Conservation (phyloP, 2,888 invertebrate species). For the Gymnosoma rotundatum region DNA sequence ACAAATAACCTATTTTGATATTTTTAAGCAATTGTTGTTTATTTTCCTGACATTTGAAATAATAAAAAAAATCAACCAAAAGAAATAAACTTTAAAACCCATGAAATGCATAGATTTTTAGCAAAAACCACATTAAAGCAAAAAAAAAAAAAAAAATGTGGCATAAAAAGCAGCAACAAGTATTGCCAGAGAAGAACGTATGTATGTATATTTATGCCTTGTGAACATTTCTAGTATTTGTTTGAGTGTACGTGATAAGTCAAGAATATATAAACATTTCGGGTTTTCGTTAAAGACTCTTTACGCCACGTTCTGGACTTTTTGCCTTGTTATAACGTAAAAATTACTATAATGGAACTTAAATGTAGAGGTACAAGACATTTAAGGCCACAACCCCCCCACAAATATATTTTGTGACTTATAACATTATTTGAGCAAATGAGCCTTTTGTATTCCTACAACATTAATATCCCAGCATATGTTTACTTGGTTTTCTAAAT, state of each 20-base stretch:
- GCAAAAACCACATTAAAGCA: slow-evolving; percentile 26
- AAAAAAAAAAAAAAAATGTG: too few species aligned
- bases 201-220: neutral
- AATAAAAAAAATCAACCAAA: slow-evolving; percentile 4
- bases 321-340: too few species aligned
- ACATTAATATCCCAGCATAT: neutral
- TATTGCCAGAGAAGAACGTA: slow-evolving; percentile 20
- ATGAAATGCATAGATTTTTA: neutral
- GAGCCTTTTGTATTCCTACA: neutral
- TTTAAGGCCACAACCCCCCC: neutral
- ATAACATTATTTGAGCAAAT: neutral
- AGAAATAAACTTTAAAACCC: slow-evolving; percentile 11
- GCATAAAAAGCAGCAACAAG: slow-evolving; percentile 15
- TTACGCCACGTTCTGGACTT: too few species aligned
- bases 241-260: neutral
- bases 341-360: too few species aligned
- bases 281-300: neutral
- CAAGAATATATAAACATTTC: neutral
- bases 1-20: slow-evolving; percentile 63
- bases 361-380: too few species aligned
- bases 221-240: neutral
- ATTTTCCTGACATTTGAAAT: slow-evolving; percentile 68
- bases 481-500: neutral
- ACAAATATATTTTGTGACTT: neutral
- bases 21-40: slow-evolving; percentile 52